Conservation (phyloP, 2,888 invertebrate species). For the Lapara coniferarum region DNA sequence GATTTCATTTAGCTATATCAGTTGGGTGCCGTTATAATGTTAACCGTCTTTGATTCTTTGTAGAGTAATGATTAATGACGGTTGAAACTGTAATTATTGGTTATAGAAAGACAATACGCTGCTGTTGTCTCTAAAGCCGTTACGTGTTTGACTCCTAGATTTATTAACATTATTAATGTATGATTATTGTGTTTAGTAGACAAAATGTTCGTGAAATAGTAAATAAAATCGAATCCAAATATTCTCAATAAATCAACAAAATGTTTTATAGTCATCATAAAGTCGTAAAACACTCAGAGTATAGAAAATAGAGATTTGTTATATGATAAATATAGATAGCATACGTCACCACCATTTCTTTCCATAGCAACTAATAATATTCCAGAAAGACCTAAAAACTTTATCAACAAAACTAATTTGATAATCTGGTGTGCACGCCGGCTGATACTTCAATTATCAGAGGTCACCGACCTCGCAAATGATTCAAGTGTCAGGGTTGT, state of each 20-base stretch:
- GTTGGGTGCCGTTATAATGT: background rate
- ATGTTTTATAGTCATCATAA: background rate
- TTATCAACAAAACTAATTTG: slow-evolving; percentile 1
- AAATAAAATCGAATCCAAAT: no score
- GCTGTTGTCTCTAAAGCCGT: no score
- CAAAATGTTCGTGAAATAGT: no score
- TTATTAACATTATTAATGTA: no score
- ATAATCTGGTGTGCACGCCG: slow-evolving; percentile 4
- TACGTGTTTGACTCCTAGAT: no score
- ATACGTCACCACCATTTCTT: background rate
- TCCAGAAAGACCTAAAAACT: background rate
- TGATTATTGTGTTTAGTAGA: no score
- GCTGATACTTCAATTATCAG: slow-evolving; percentile 16
- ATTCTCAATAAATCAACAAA: background rate
- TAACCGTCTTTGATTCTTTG: background rate
- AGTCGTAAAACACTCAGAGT: no score
- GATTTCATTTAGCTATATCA: background rate
- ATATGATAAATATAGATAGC: background rate
- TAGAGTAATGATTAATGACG: background rate
- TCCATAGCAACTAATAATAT: background rate
- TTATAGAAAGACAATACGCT: background rate
- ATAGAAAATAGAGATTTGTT: background rate
- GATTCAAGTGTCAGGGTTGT: slow-evolving; percentile 17
- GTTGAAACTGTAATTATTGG: background rate
- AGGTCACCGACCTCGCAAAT: slow-evolving; percentile 18